phyloP scores from a whole-genome alignment of 2,113 vertebrate genomes.

The Bos javanicus region DNA sequence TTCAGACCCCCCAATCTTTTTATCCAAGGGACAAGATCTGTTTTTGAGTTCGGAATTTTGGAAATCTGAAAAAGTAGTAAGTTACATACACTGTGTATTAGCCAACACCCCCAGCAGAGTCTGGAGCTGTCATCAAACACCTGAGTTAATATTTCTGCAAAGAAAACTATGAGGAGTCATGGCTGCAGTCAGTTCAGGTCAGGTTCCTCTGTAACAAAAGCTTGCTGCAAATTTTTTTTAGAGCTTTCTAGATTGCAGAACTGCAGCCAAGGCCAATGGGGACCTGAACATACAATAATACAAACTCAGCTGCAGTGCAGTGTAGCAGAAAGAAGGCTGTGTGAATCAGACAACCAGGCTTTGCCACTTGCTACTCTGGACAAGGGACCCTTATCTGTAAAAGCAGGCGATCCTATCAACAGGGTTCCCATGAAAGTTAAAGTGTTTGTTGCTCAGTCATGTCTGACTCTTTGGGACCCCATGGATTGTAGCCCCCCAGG shows the following conservation, averaged over 20 bases:
- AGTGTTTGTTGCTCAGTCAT: background rate
- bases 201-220: background rate
- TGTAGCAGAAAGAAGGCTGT: background rate
- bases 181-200: background rate
- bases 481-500: background rate
- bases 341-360: background rate
- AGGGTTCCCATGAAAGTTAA: background rate
- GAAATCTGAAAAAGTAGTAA: background rate
- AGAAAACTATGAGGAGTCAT: background rate
- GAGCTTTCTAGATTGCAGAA: background rate
- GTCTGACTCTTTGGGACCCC: background rate
- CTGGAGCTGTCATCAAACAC: background rate
- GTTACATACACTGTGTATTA: background rate
- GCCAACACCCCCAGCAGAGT: background rate
- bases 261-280: background rate
- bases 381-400: background rate
- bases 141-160: background rate
- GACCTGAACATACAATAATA: background rate
- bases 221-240: background rate
- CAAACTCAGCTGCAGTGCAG: background rate
- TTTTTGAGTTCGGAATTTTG: background rate
- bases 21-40: background rate
- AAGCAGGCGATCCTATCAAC: background rate
- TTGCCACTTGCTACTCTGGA: background rate
- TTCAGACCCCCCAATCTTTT: background rate